Percentiles rank a stretch among this genome's conserved stretches.
phyloP scores from a whole-genome alignment of 2,888 invertebrate genomes.

The Drosophila mettleri region DNA sequence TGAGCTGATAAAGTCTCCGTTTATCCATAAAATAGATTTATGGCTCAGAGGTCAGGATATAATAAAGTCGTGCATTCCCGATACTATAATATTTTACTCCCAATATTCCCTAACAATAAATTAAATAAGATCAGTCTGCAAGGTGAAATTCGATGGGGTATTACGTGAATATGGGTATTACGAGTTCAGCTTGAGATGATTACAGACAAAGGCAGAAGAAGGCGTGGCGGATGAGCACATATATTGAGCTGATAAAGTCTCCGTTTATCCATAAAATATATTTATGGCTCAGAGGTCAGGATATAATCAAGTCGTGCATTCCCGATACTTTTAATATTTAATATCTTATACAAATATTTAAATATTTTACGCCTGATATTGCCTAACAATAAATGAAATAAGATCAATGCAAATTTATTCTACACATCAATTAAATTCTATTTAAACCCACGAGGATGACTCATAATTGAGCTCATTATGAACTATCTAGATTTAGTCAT shows the following conservation, averaged over 20 bases:
- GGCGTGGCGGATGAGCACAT: too few relatives aligned
- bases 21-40: too few relatives aligned
- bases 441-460: too few relatives aligned
- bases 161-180: neutral
- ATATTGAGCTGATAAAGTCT: too few relatives aligned
- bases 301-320: neutral
- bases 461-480: too few relatives aligned
- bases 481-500: too few relatives aligned
- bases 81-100: neutral
- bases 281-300: neutral
- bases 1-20: too few relatives aligned
- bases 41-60: neutral
- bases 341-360: neutral
- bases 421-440: too few relatives aligned
- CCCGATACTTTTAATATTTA: neutral
- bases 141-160: neutral
- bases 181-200: too few relatives aligned
- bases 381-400: neutral
- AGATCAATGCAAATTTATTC: neutral
- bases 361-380: neutral
- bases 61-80: neutral
- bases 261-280: too few relatives aligned
- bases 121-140: conserved; percentile 88
- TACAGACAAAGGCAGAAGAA: too few relatives aligned
- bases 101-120: neutral